Percentiles rank a stretch among this genome's conserved stretches.
Evolutionary conservation across 2,113 vertebrate genomes (phyloP).

Genomic region (Polyodon spathula): DNA sequence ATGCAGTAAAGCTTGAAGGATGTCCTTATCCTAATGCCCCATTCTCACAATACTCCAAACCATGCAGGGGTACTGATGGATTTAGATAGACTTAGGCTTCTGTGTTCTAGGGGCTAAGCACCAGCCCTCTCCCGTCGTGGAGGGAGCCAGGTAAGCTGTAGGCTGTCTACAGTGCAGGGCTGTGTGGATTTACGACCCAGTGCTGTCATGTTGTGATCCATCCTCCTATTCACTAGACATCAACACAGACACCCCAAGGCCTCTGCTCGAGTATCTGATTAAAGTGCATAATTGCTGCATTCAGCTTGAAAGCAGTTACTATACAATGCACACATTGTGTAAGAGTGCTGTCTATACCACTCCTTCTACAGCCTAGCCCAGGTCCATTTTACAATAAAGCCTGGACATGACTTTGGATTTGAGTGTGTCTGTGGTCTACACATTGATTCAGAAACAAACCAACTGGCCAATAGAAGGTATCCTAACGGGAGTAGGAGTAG

Average conservation of each 20-base stretch:
- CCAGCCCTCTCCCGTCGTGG: background rate
- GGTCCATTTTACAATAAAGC: background rate
- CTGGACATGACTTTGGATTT: background rate
- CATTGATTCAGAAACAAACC: no score
- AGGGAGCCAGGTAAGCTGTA: slow-evolving; percentile 1
- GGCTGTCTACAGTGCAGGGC: background rate
- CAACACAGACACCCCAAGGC: slow-evolving; percentile 10
- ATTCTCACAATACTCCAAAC: no score
- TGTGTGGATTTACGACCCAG: slow-evolving; percentile 19
- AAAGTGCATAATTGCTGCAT: slow-evolving; percentile 4
- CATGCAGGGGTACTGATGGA: no score
- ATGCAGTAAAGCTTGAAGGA: no score
- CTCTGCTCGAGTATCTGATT: background rate
- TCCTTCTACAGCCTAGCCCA: background rate
- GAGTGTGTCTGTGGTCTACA: background rate
- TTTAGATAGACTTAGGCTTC: no score
- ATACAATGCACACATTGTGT: no score
- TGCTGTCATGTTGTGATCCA: slow-evolving; percentile 10
- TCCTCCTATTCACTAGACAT: slow-evolving; percentile 11
- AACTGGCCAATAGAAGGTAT: no score
- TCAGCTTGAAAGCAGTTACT: no score
- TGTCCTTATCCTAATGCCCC: no score
- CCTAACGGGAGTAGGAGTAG: no score
- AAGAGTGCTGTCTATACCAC: background rate
- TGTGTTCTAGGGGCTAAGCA: no score